Evolutionary conservation across 2,113 vertebrate genomes (phyloP).

Genomic region (Cercopithecus mona): DNA sequence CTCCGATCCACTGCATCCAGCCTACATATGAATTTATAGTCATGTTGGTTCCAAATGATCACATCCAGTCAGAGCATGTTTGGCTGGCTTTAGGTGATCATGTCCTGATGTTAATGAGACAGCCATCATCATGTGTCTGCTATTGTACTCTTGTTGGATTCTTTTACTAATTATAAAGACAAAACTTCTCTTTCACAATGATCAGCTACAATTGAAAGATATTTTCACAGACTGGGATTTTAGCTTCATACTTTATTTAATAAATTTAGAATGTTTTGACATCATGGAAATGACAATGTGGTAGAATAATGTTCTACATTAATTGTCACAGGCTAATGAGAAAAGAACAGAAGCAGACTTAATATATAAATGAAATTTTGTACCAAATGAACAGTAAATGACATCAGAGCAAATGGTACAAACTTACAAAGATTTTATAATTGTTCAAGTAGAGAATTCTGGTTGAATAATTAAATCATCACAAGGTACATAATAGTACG

Average conservation of each 20-base stretch:
- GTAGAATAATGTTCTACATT: slow-evolving; percentile 71
- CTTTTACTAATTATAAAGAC: slow-evolving; percentile 71
- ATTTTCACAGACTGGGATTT: slow-evolving; percentile 71
- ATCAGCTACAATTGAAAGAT: slow-evolving; percentile 70
- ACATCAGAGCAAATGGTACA: slow-evolving; percentile 59
- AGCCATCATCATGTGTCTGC: slow-evolving; percentile 10
- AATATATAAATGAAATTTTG: slow-evolving; percentile 47
- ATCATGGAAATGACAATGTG: slow-evolving; percentile 74
- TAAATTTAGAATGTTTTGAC: slow-evolving; percentile 77
- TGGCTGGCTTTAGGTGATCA: slow-evolving; percentile 2
- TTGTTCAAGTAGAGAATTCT: slow-evolving; percentile 40
- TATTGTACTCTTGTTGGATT: slow-evolving; percentile 68
- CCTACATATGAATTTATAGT: neutral
- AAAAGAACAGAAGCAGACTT: slow-evolving; percentile 69
- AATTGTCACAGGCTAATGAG: slow-evolving; percentile 76
- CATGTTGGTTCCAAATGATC: neutral
- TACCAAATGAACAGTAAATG: slow-evolving; percentile 63
- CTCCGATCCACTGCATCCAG: too few relatives aligned
- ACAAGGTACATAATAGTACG: neutral
- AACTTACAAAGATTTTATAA: slow-evolving; percentile 44
- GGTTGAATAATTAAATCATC: slow-evolving; percentile 32
- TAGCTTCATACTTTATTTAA: slow-evolving; percentile 76
- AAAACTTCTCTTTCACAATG: slow-evolving; percentile 67
- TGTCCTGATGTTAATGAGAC: slow-evolving; percentile 50
- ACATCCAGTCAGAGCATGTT: neutral